These are phyloP conservation scores for Malurus alboscapulatus DNA, from an alignment of 2,113 vertebrate species.

Conservation along the genomic window DNA sequence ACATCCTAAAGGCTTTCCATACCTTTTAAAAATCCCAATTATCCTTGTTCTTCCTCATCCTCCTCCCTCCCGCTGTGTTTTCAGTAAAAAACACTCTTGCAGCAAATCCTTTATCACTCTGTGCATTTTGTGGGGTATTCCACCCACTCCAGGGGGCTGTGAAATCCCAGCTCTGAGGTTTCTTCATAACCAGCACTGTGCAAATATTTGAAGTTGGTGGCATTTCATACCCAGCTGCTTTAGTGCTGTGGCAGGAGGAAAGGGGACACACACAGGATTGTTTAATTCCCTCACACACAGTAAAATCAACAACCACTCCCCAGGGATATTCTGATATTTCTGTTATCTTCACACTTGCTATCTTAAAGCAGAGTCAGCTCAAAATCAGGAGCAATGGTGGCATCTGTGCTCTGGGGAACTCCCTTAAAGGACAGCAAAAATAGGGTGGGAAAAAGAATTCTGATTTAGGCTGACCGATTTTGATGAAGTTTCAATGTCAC, in stretches of 20 bases:
- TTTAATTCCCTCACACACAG: neutral
- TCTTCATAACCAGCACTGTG: neutral
- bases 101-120: neutral
- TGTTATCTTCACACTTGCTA: neutral
- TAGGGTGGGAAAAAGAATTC: neutral
- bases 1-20: neutral
- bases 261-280: neutral
- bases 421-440: neutral
- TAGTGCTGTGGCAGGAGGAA: neutral
- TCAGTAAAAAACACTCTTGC: neutral
- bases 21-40: neutral
- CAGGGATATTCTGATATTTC: neutral
- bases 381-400: neutral
- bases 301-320: neutral
- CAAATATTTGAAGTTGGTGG: neutral
- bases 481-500: neutral
- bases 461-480: neutral
- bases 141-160: neutral
- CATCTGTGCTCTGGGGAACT: neutral
- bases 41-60: neutral
- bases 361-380: neutral
- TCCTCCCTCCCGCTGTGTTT: neutral
- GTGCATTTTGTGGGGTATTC: neutral
- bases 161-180: neutral
- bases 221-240: neutral